These are phyloP conservation scores for Anthoscopus minutus DNA, from an alignment of 2,113 vertebrate genomes.

Conservation along the genomic window DNA sequence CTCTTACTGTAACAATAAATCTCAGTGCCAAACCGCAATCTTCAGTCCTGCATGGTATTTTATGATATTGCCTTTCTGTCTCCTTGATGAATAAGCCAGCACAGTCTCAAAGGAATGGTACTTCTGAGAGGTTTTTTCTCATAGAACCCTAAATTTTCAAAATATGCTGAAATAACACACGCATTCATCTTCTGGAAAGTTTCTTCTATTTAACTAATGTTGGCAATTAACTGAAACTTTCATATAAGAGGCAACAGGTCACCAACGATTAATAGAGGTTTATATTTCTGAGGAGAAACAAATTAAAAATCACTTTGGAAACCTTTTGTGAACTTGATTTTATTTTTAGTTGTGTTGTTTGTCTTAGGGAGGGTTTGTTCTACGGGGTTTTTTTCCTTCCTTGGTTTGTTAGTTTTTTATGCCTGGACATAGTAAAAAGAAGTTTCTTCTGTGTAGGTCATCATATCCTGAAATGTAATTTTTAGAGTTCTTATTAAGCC, in stretches of 20 bases:
- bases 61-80: not conserved
- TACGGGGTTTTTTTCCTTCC: too few relatives aligned
- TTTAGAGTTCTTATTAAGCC: not conserved
- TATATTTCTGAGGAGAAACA: not conserved
- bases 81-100: constrained; percentile 14
- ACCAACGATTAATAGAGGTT: not conserved
- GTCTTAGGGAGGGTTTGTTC: not conserved
- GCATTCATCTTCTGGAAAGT: not conserved
- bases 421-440: not conserved
- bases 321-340: not conserved
- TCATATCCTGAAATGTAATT: not conserved
- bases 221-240: not conserved
- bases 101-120: not conserved
- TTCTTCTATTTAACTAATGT: not conserved
- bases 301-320: not conserved
- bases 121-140: not conserved
- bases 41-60: not conserved
- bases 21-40: not conserved
- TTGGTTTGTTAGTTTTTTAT: not conserved
- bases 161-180: not conserved
- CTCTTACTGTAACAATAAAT: not conserved
- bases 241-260: not conserved
- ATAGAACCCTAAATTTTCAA: not conserved
- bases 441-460: not conserved
- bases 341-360: not conserved